These are phyloP conservation scores for Nomada fucata DNA, from an alignment of 2,888 invertebrate species.

Conservation along the genomic window DNA sequence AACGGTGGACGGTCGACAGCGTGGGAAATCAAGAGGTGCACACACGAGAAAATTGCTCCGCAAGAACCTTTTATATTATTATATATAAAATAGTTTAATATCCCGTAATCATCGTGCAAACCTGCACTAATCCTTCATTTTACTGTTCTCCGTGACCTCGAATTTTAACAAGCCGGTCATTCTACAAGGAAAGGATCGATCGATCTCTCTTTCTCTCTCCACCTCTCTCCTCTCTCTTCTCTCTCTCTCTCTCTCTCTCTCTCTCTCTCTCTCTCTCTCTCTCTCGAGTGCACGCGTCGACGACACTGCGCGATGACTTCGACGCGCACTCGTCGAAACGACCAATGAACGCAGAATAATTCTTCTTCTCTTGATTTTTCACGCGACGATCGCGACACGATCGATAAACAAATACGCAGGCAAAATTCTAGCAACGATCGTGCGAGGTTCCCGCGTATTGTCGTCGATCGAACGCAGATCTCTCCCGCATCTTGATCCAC, in stretches of 20 bases:
- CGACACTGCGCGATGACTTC: conserved; percentile 71
- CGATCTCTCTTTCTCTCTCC: background rate
- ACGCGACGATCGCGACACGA: conserved; percentile 60
- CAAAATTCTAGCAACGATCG: background rate
- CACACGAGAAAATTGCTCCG: conserved; percentile 24
- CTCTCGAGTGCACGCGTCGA: conserved; percentile 77
- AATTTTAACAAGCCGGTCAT: conserved; percentile 1
- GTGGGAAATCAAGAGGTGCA: conserved; percentile 63
- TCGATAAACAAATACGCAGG: conserved; percentile 5
- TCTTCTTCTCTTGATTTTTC: conserved; percentile 71
- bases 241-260: too few relatives aligned
- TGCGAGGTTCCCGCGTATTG: conserved; percentile 41
- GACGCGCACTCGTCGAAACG: conserved; percentile 77
- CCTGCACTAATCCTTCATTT: conserved; percentile 16
- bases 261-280: background rate
- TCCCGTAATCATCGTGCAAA: background rate
- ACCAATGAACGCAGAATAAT: background rate
- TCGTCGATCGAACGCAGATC: conserved; percentile 43
- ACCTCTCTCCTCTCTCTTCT: too few relatives aligned
- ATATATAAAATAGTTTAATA: background rate
- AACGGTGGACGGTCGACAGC: conserved; percentile 48
- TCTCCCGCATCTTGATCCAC: background rate
- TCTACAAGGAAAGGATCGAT: conserved; percentile 50
- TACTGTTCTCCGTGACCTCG: conserved; percentile 15
- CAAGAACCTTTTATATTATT: conserved; percentile 11